Percentiles rank a stretch among this genome's conserved stretches.
phyloP scores from a whole-genome alignment of 92 coral and sea anemone species.

The Epizoanthus illoricatus region DNA sequence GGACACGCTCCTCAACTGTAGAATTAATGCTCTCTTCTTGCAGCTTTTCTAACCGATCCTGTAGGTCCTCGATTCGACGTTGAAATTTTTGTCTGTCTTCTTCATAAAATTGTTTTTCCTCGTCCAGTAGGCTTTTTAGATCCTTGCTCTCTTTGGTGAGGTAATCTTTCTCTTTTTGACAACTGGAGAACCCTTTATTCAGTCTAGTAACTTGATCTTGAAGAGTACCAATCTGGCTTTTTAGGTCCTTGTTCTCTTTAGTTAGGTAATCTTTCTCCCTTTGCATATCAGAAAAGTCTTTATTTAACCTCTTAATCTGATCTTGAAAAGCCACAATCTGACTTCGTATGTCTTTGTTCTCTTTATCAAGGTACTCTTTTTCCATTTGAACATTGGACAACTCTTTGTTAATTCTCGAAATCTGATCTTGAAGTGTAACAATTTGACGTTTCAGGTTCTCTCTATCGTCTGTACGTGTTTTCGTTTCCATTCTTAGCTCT shows the following conservation, averaged over 20 bases:
- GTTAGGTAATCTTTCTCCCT: conserved; percentile 44
- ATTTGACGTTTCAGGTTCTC: conserved; percentile 45
- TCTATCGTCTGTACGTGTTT: neutral
- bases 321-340: conserved; percentile 51
- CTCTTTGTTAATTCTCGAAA: conserved; percentile 44
- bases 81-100: neutral
- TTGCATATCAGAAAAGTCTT: conserved; percentile 41
- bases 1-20: conserved; percentile 14
- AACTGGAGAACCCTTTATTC: conserved; percentile 48
- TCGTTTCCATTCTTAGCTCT: neutral
- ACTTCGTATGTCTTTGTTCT: conserved; percentile 44
- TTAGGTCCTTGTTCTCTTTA: conserved; percentile 50
- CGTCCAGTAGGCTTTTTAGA: neutral
- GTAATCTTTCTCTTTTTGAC: conserved; percentile 5
- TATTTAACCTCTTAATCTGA: conserved; percentile 43
- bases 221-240: conserved; percentile 37
- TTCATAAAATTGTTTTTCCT: neutral
- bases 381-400: conserved; percentile 52
- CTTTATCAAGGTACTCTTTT: conserved; percentile 42
- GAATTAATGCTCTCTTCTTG: conserved; percentile 1
- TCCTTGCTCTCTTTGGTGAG: conserved; percentile 15
- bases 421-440: conserved; percentile 37
- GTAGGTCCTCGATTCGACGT: conserved; percentile 7
- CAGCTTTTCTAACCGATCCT: neutral
- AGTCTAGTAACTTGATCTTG: conserved; percentile 47